These are phyloP conservation scores for Trachurus trachurus DNA, from an alignment of 2,797 vertebrate species.

Conservation along the genomic window DNA sequence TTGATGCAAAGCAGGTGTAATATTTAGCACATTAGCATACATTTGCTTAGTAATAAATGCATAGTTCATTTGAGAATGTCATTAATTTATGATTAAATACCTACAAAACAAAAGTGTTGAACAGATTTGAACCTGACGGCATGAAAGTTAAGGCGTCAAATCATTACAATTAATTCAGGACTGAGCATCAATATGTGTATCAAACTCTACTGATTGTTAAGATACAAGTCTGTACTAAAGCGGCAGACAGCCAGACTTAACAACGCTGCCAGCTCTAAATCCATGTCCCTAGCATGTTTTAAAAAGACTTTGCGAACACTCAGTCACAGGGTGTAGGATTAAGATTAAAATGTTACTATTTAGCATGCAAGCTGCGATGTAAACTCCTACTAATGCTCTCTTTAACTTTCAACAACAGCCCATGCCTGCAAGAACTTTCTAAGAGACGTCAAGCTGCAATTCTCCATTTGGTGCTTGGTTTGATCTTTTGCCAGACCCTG, in stretches of 20 bases:
- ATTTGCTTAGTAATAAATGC: neutral
- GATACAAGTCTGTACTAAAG: no score
- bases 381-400: slow-evolving; percentile 24
- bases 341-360: slow-evolving; percentile 36
- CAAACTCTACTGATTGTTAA: neutral
- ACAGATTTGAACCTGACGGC: neutral
- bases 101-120: neutral
- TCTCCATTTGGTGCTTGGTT: slow-evolving; percentile 40
- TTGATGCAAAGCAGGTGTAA: neutral
- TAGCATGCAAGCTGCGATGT: slow-evolving; percentile 3
- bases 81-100: neutral
- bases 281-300: neutral
- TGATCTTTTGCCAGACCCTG: slow-evolving; percentile 58
- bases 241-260: neutral
- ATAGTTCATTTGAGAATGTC: neutral
- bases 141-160: neutral
- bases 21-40: neutral
- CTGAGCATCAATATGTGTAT: neutral
- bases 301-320: neutral
- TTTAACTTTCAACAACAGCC: slow-evolving; percentile 24
- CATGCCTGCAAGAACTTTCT: slow-evolving; percentile 23
- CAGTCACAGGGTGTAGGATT: neutral
- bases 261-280: neutral
- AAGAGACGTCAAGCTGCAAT: slow-evolving; percentile 24
- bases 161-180: neutral